Evolutionary conservation across 2,888 invertebrate genomes (phyloP).

Genomic region (Parnassius glacialis): DNA sequence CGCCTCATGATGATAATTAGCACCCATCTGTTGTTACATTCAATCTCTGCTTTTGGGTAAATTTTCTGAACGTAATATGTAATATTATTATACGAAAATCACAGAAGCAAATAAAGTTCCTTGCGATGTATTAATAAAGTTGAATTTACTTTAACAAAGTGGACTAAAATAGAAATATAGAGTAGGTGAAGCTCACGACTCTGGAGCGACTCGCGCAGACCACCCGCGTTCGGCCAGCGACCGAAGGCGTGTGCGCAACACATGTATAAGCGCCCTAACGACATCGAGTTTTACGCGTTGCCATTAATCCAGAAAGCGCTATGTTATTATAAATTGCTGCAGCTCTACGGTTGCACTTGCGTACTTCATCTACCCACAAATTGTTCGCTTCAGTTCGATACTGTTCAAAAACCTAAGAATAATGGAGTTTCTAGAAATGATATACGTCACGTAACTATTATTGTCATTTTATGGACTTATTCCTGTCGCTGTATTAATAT

Average conservation of each 20-base stretch:
- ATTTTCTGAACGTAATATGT: slow-evolving; percentile 55
- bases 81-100: slow-evolving; percentile 5
- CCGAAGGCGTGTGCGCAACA: slow-evolving; percentile 52
- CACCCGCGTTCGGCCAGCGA: slow-evolving; percentile 71
- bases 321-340: slow-evolving; percentile 20
- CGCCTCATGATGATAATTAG: slow-evolving; percentile 78
- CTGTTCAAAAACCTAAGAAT: not conserved
- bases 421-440: not conserved
- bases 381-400: slow-evolving; percentile 2
- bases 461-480: too few relatives aligned
- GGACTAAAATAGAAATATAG: slow-evolving; percentile 47
- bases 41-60: slow-evolving; percentile 54
- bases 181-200: slow-evolving; percentile 69
- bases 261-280: slow-evolving; percentile 15
- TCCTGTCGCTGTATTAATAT: too few relatives aligned
- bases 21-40: slow-evolving; percentile 75
- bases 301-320: slow-evolving; percentile 21
- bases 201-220: slow-evolving; percentile 60
- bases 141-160: slow-evolving; percentile 27
- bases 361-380: slow-evolving; percentile 4
- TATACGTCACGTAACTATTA: too few relatives aligned
- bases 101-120: slow-evolving; percentile 43
- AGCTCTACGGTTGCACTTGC: slow-evolving; percentile 3
- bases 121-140: slow-evolving; percentile 41
- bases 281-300: slow-evolving; percentile 19